Conservation (phyloP, 2,888 invertebrate species). For the Notodonta ziczac region DNA sequence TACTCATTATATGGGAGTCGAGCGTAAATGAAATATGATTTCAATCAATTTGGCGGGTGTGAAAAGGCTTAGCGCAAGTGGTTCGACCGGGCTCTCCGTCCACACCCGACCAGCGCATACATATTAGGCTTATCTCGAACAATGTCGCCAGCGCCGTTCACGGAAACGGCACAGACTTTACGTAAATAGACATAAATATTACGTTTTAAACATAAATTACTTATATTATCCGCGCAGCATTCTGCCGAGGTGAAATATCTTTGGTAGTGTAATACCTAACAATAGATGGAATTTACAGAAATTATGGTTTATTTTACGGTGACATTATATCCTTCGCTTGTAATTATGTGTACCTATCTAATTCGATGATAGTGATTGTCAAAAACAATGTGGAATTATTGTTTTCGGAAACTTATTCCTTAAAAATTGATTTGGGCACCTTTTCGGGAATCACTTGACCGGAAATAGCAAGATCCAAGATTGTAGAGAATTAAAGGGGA, state of each 20-base stretch:
- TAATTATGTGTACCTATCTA: not conserved
- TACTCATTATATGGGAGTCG: no score
- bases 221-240: slow-evolving; percentile 30
- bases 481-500: no score
- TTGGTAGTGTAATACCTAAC: slow-evolving; percentile 10
- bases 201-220: slow-evolving; percentile 58
- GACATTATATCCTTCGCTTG: not conserved
- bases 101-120: slow-evolving; percentile 53
- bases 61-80: slow-evolving; percentile 31
- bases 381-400: not conserved
- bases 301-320: not conserved
- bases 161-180: slow-evolving; percentile 61
- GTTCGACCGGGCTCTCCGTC: slow-evolving; percentile 40
- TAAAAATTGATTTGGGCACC: no score
- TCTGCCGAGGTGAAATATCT: slow-evolving; percentile 8
- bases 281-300: slow-evolving; percentile 6
- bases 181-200: slow-evolving; percentile 63
- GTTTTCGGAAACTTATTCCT: no score
- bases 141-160: slow-evolving; percentile 52
- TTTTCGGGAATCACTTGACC: no score
- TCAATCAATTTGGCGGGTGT: slow-evolving; percentile 13
- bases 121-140: slow-evolving; percentile 60
- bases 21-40: not conserved
- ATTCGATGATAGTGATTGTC: no score
- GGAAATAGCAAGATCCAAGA: no score